Percentiles rank a stretch among this genome's conserved stretches.
Conservation (phyloP, 2,888 invertebrate species). For the Campaea margaritaria region DNA sequence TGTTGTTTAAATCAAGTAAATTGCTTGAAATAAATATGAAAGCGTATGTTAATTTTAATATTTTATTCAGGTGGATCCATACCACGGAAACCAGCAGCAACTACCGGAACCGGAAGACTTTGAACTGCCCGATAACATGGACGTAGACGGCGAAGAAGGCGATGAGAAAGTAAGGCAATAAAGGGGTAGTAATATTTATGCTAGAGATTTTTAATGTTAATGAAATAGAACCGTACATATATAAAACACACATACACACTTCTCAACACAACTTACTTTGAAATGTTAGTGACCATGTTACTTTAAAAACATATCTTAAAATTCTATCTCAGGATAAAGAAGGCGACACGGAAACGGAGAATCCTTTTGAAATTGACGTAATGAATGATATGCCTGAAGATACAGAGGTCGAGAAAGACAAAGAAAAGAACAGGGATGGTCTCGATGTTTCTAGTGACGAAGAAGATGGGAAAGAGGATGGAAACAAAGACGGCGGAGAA, state of each 20-base stretch:
- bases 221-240: too few species aligned
- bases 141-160: constrained; percentile 89
- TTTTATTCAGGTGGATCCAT: constrained; percentile 87
- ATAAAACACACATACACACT: too few species aligned
- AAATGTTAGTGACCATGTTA: too few species aligned
- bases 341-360: constrained; percentile 87
- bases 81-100: constrained; percentile 91
- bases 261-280: too few species aligned
- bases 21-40: too few species aligned
- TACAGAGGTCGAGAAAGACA: constrained; percentile 67
- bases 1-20: too few species aligned
- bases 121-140: constrained; percentile 94
- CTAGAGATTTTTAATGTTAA: too few species aligned
- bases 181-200: neutral
- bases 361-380: constrained; percentile 94
- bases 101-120: constrained; percentile 93
- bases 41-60: too few species aligned
- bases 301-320: too few species aligned
- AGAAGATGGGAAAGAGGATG: constrained; percentile 67
- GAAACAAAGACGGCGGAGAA: constrained; percentile 50
- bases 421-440: constrained; percentile 70
- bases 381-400: constrained; percentile 87
- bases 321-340: constrained; percentile 55
- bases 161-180: constrained; percentile 77
- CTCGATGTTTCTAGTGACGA: constrained; percentile 81